These are phyloP conservation scores for Omphaloscelis lunosa DNA, from an alignment of 2,888 invertebrate genomes.

Conservation along the genomic window DNA sequence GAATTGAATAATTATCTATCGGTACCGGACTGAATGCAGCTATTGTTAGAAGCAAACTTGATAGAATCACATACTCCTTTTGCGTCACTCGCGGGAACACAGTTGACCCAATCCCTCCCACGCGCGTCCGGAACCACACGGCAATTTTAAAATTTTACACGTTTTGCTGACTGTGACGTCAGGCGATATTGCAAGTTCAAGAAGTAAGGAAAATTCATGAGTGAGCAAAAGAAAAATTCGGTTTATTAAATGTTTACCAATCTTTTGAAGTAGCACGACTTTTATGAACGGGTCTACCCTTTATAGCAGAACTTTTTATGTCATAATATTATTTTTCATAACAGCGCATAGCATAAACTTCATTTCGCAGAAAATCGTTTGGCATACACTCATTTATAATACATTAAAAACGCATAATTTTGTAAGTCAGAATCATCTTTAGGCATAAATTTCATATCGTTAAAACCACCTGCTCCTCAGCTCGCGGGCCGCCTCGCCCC, in stretches of 20 bases:
- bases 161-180: conserved; percentile 55
- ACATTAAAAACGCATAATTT: too few species aligned
- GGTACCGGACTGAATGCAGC: background rate
- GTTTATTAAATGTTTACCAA: conserved; percentile 32
- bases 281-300: too few species aligned
- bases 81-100: conserved; percentile 25
- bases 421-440: too few species aligned
- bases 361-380: too few species aligned
- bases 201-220: conserved; percentile 48
- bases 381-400: too few species aligned
- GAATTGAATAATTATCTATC: background rate
- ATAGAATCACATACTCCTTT: conserved; percentile 34
- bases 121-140: conserved; percentile 12
- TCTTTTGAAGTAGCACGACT: conserved; percentile 2
- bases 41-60: background rate
- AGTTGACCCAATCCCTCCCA: background rate
- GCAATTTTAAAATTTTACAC: conserved; percentile 58
- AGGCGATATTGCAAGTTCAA: conserved; percentile 52
- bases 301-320: too few species aligned
- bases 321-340: too few species aligned
- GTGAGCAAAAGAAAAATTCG: conserved; percentile 29
- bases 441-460: too few species aligned
- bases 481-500: too few species aligned
- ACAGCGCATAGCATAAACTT: too few species aligned
- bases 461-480: too few species aligned